These are phyloP conservation scores for Trichacis sp. DNA, from an alignment of 2,888 invertebrate species.

Conservation along the genomic window DNA sequence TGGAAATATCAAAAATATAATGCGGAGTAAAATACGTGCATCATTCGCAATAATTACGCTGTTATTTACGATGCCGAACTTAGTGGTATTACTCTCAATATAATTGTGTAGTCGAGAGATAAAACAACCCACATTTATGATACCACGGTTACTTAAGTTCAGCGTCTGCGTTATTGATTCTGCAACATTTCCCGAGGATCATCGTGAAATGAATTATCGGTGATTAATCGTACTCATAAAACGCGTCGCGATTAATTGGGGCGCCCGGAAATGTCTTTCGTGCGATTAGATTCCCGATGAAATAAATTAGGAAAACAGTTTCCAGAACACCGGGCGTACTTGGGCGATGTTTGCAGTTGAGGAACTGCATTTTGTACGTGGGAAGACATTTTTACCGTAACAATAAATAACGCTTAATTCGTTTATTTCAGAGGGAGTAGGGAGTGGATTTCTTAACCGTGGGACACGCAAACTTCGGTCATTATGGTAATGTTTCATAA, in stretches of 20 bases:
- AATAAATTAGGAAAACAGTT: not conserved
- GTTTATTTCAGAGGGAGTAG: slow-evolving; percentile 28
- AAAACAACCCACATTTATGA: slow-evolving; percentile 2
- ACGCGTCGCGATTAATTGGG: not conserved
- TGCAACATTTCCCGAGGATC: not conserved
- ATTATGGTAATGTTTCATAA: slow-evolving; percentile 52
- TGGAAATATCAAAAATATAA: not conserved
- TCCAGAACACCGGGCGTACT: not conserved
- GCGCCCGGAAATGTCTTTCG: not conserved
- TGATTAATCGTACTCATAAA: not conserved
- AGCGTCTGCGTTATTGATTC: not conserved
- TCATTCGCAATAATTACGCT: not conserved
- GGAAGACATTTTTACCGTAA: slow-evolving; percentile 10
- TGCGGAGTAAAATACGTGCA: not conserved
- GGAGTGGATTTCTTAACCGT: slow-evolving; percentile 32
- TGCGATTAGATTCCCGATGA: not conserved
- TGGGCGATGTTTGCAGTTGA: not conserved
- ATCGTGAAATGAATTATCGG: not conserved
- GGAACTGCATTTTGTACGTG: not conserved
- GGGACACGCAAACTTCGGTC: slow-evolving; percentile 47
- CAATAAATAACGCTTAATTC: slow-evolving; percentile 36
- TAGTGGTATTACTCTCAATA: not conserved
- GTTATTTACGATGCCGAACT: not conserved
- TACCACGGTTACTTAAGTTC: not conserved
- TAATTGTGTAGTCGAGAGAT: not conserved